These are phyloP conservation scores for Ladona fulva DNA, from an alignment of 1,140 invertebrate species.

Conservation along the genomic window DNA sequence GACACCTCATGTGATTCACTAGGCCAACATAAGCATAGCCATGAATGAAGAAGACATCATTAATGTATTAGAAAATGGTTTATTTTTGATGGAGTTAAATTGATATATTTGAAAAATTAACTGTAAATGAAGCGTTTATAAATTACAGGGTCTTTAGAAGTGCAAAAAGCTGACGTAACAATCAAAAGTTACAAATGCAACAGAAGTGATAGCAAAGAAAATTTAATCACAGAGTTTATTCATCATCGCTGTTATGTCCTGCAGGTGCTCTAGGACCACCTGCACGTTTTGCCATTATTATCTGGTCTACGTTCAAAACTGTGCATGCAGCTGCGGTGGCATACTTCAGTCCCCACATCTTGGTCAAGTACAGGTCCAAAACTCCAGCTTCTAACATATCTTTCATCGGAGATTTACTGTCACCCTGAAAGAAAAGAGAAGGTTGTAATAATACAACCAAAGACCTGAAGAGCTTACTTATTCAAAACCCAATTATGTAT, in stretches of 20 bases:
- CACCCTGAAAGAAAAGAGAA: constrained; percentile 40
- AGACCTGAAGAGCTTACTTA: no score
- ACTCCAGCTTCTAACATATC: constrained; percentile 69
- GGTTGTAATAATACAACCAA: no score
- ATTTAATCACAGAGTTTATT: constrained; percentile 30
- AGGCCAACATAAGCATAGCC: no score
- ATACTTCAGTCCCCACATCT: constrained; percentile 92
- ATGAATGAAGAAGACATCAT: no score
- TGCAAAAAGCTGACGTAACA: no score
- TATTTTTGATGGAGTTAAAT: no score
- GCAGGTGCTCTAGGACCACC: constrained; percentile 83
- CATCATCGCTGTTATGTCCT: constrained; percentile 61
- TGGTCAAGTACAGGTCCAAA: constrained; percentile 77
- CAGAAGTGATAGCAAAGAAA: not conserved
- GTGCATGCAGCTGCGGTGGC: constrained; percentile 87
- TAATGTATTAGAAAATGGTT: no score
- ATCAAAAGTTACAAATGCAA: not conserved
- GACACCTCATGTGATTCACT: no score
- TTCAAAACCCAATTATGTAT: no score
- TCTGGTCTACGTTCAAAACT: constrained; percentile 94
- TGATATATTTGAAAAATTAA: no score
- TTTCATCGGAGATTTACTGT: constrained; percentile 47
- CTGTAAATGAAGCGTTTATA: no score
- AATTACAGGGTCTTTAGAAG: no score
- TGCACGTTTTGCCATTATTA: constrained; percentile 96